A percentile compares a stretch with the other conserved stretches of the same genome.
Evolutionary conservation across 1,140 invertebrate genomes (phyloP).

Genomic region (Acromyrmex charruanus): DNA sequence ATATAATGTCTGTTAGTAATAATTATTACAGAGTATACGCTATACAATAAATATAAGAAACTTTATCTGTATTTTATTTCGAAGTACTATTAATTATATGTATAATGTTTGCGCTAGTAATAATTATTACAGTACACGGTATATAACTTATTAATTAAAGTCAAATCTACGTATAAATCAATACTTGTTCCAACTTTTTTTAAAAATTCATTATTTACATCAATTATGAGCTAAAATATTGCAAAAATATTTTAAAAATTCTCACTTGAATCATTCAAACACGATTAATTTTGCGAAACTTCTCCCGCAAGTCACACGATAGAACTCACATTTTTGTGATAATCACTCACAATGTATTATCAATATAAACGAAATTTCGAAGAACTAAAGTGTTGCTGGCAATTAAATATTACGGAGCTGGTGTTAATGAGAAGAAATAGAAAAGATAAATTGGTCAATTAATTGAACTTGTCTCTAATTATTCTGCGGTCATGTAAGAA

Average conservation of each 20-base stretch:
- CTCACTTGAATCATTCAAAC: background rate
- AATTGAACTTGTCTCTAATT: background rate
- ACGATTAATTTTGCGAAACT: background rate
- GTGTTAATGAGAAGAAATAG: background rate
- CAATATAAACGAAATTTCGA: background rate
- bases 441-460: background rate
- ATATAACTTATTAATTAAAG: background rate
- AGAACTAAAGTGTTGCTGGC: background rate
- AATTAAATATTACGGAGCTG: background rate
- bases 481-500: background rate
- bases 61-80: background rate
- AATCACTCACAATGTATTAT: slow-evolving; percentile 27
- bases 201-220: background rate
- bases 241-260: background rate
- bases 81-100: background rate
- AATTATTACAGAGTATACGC: background rate
- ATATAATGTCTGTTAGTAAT: background rate
- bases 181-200: background rate
- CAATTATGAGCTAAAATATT: background rate
- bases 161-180: background rate
- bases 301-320: slow-evolving; percentile 12
- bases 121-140: background rate
- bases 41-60: background rate
- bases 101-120: background rate
- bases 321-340: background rate